Conservation (phyloP, 2,113 vertebrate genomes). For the Agelaius phoeniceus region DNA sequence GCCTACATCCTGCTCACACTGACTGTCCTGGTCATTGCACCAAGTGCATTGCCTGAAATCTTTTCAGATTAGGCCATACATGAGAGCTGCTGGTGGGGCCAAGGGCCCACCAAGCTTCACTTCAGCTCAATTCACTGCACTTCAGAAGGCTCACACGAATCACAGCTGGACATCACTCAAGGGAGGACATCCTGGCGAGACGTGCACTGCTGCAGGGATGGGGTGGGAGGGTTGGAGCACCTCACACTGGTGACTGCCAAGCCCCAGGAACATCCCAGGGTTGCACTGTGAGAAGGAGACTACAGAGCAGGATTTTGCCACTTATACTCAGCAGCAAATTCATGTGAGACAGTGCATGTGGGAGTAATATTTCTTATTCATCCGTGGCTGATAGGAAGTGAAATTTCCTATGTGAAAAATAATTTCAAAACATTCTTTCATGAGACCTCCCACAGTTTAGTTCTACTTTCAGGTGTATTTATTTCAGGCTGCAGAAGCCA, state of each 20-base stretch:
- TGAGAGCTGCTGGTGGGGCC: background rate
- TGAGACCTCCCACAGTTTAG: background rate
- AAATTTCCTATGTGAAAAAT: background rate
- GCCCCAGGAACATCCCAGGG: background rate
- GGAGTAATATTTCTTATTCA: background rate
- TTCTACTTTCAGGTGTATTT: background rate
- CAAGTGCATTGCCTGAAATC: background rate
- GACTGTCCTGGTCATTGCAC: background rate
- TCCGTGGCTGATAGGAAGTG: background rate
- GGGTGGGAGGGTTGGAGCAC: background rate
- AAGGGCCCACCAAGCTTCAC: background rate
- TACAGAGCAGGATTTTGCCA: background rate
- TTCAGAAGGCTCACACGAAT: background rate
- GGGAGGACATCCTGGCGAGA: background rate
- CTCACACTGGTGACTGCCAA: background rate
- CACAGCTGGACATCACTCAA: background rate
- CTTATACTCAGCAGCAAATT: background rate
- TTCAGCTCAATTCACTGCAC: background rate
- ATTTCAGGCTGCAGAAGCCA: background rate
- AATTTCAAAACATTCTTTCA: background rate
- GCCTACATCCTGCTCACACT: accelerated
- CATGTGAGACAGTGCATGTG: background rate
- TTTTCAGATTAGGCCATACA: background rate
- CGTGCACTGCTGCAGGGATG: background rate
- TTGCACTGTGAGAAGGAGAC: background rate